These are phyloP conservation scores for Eupelmus urozonus DNA, from an alignment of 2,888 invertebrate species.

Conservation along the genomic window DNA sequence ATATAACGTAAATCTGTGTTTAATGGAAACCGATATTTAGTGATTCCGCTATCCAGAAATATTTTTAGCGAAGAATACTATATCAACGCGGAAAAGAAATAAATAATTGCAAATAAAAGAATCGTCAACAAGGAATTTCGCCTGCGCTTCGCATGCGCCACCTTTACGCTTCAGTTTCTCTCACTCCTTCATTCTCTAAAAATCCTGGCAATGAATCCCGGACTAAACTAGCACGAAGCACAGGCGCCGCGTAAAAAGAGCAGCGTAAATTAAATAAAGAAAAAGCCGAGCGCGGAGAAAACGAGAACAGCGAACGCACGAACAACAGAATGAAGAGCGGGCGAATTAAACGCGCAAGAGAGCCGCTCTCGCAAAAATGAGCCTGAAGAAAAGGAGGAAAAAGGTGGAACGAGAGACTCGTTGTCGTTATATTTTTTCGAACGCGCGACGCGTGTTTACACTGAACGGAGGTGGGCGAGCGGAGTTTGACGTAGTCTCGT, in stretches of 20 bases:
- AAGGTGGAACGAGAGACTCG: neutral
- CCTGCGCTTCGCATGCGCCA: too few relatives aligned
- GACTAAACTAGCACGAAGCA: neutral
- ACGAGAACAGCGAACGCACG: neutral
- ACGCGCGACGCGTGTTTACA: neutral
- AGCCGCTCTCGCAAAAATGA: neutral
- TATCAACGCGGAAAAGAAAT: too few relatives aligned
- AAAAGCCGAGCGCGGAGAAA: neutral
- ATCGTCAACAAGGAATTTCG: too few relatives aligned
- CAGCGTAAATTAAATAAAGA: slow-evolving; percentile 26
- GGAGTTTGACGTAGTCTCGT: neutral
- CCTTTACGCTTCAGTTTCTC: neutral
- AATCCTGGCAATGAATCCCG: slow-evolving; percentile 14
- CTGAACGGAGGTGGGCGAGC: too few relatives aligned
- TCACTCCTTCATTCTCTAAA: neutral
- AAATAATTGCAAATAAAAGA: too few relatives aligned
- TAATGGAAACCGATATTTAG: too few relatives aligned
- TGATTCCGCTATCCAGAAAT: too few relatives aligned
- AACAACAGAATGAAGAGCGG: neutral
- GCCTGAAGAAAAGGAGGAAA: neutral
- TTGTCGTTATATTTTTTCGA: slow-evolving; percentile 6
- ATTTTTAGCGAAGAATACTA: too few relatives aligned
- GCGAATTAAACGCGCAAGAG: neutral
- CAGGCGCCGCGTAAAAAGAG: neutral
- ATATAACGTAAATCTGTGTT: too few relatives aligned